phyloP scores from a whole-genome alignment of 2,113 vertebrate species.

The Sterna hirundo region DNA sequence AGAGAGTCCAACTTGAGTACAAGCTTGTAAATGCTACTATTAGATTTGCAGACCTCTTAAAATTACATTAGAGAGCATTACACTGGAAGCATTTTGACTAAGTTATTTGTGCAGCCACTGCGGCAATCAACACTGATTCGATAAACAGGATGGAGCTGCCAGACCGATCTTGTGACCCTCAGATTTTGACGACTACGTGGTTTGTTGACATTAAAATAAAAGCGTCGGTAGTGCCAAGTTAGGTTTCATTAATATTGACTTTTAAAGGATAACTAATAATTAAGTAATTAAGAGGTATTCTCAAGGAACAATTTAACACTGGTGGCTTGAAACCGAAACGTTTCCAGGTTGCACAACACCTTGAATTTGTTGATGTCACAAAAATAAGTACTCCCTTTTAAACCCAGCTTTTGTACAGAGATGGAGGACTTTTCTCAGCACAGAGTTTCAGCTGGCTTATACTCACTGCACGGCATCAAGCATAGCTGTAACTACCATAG shows the following conservation, averaged over 20 bases:
- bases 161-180: background rate
- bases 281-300: conserved; percentile 32
- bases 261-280: conserved; percentile 24
- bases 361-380: background rate
- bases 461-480: background rate
- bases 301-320: background rate
- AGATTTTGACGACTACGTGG: background rate
- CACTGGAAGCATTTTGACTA: background rate
- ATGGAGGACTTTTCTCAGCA: background rate
- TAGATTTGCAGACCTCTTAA: background rate
- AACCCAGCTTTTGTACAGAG: background rate
- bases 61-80: background rate
- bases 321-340: background rate
- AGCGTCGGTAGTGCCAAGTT: background rate
- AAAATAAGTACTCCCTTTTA: background rate
- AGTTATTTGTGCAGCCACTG: background rate
- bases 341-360: conserved; percentile 19
- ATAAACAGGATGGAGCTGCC: background rate
- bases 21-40: background rate
- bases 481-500: background rate
- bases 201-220: conserved; percentile 25
- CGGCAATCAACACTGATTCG: background rate
- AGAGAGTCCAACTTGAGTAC: background rate
- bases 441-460: background rate
- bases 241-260: conserved; percentile 3